Base-by-base conservation (phyloP, 64 coral and sea anemone species). In the Montipora cactus region DNA sequence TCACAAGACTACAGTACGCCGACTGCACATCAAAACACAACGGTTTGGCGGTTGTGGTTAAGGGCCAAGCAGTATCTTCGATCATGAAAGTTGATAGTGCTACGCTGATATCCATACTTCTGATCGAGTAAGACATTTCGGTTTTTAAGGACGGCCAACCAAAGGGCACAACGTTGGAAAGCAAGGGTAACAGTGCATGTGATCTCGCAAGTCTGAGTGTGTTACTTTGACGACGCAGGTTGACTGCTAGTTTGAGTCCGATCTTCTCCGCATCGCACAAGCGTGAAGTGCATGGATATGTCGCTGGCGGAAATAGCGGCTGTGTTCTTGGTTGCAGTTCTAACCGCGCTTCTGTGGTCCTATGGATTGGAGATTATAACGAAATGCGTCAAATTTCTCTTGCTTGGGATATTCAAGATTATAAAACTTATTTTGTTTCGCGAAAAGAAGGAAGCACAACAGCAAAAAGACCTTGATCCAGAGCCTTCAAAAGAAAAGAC, bases 381-480 rank as follows among this genome's bases (percentile, higher is more conserved):
- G 18, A 86, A 86, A 13, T 72, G 64, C 82, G 19, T 86, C 14
- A 86, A 86, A 8, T 72, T 86, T 5, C 48, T 86, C 45, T 22
- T 86, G 66, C 16, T 71, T 48, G 67, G 37, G 8, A 86, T 72
- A 11, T 86, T 86, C 19, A 86, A 72, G 22, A 16, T 86, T 22
- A 70, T 86, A 44, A 67, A 49, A 16, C 82, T 86, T 51, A 86
- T 86, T 86, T 70, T 86, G 45, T 86, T 86, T 50, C 44, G 82
- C 10, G 68, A 37, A 18, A 86, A 86, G 23, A 86, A 71, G 46
- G 71, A 86, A 67, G 19, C 61, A 4, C 64, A 71, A 5, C 45
- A 86, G 4, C 5, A 72, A 48, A 20, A 64, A 1, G 7, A 7
- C 68, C 1, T 23, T 10, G 81, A 84, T 7, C 16, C 16, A 3